Conservation (phyloP, 2,888 invertebrate species). For the Parnassius apollo region DNA sequence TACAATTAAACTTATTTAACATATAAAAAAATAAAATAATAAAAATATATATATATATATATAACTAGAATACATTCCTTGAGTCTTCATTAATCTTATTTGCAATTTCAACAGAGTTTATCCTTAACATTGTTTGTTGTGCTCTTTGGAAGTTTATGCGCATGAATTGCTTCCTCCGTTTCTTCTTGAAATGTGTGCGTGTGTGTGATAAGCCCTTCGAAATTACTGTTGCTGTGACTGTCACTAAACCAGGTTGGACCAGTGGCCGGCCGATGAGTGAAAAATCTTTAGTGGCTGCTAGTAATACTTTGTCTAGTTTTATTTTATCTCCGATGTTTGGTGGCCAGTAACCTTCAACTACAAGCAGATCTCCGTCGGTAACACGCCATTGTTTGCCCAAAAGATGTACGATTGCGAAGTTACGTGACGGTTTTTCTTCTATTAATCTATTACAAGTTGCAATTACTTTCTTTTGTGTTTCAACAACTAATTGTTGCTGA, state of each 20-base stretch:
- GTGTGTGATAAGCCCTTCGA: slow-evolving; percentile 92
- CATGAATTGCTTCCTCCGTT: slow-evolving; percentile 88
- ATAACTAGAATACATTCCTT: slow-evolving; percentile 54
- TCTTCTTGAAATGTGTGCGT: slow-evolving; percentile 88
- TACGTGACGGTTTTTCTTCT: slow-evolving; percentile 79
- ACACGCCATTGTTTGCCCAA: slow-evolving; percentile 92
- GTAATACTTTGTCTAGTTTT: slow-evolving; percentile 89
- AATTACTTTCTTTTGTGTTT: slow-evolving; percentile 77
- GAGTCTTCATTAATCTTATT: slow-evolving; percentile 76
- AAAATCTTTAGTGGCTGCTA: slow-evolving; percentile 90
- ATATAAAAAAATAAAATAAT: too few relatives aligned
- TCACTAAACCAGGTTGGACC: slow-evolving; percentile 86
- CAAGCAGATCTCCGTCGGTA: slow-evolving; percentile 91
- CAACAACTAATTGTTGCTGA: slow-evolving; percentile 44
- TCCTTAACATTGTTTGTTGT: slow-evolving; percentile 87
- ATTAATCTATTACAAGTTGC: slow-evolving; percentile 84
- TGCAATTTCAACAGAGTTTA: slow-evolving; percentile 85
- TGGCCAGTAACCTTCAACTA: slow-evolving; percentile 92
- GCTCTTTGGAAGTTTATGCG: slow-evolving; percentile 86
- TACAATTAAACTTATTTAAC: slow-evolving; percentile 2
- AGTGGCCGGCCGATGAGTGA: slow-evolving; percentile 90
- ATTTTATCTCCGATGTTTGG: slow-evolving; percentile 90
- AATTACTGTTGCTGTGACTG: slow-evolving; percentile 89
- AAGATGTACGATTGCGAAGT: slow-evolving; percentile 91
- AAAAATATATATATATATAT: too few relatives aligned